Base-by-base conservation (phyloP, 2,888 invertebrate species). In the Meteorus colon region DNA sequence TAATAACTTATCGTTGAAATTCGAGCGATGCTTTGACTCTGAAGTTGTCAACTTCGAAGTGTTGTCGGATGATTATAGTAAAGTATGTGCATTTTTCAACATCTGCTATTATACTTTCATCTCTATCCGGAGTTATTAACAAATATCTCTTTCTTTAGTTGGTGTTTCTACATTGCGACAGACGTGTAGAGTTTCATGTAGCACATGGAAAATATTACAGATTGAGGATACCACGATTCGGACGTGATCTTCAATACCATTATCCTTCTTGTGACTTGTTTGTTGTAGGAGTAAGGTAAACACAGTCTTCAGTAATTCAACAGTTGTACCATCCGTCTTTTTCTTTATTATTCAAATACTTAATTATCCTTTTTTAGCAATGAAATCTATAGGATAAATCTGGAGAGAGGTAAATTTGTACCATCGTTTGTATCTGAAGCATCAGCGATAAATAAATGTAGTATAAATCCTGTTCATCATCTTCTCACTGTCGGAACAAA, bases 21-120 rank as follows among this genome's bases (percentile, higher is more conserved):
- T 99, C 91, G 99, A 99, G 90, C 92, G 99, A 80, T 98, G 99
- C 87, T 94, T 99, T 85, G 99, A 99, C 90, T 95, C 98, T 0
- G 98, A 99, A 91, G 96, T 98, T 65, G 94, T 98, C n/a, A 95
- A 96, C 79, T 97, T 98, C 91, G 94, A 96, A 90, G 92, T 96
- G 82, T 91, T 99, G 45, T 97, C 97, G 84, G 98, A 99, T 84
- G 99, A 99, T 90, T 99, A 98, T 87, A 95, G 96, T 82, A 99
- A 99, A 93, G 96, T 96, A 90, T 86, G 80, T 83, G 34, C 65
- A 66, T 14, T 76, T 24, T 77, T 69, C 72, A 4, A 4, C 6
- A 8, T 37, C 37, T 67, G 71, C 27, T 51, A 31, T 62, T 45
- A 66, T 68, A 24, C 34, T 55, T 0, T 60, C 70, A 63, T 63